Evolutionary conservation across 2,113 vertebrate genomes (phyloP).

Genomic region (Cyanistes caeruleus): DNA sequence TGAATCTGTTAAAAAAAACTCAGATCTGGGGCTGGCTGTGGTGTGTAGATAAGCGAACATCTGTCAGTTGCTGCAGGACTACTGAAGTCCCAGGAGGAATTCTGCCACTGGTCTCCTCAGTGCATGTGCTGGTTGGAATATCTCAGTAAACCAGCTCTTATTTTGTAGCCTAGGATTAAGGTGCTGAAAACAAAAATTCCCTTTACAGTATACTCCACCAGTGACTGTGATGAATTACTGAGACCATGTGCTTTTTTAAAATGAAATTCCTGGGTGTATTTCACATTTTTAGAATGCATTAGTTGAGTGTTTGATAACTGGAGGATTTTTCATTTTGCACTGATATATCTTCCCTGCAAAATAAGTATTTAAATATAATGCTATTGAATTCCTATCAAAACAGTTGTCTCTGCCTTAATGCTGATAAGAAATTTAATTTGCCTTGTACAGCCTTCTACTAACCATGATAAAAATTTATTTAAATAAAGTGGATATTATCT

Average conservation of each 20-base stretch:
- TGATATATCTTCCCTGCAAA: not conserved
- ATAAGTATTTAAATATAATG: not conserved
- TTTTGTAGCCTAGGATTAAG: not conserved
- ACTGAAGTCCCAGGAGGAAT: not conserved
- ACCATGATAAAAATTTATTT: not conserved
- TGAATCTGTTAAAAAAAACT: not conserved
- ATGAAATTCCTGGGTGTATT: not conserved
- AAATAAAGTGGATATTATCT: not conserved
- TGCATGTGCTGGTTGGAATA: not conserved
- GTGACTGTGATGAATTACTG: not conserved
- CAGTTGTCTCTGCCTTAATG: not conserved
- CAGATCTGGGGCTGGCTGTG: not conserved
- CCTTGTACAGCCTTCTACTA: not conserved
- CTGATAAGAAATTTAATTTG: not conserved
- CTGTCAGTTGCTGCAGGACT: not conserved
- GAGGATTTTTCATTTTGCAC: not conserved
- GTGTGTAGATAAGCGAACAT: not conserved
- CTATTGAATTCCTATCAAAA: slow-evolving; percentile 1
- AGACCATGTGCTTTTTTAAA: not conserved
- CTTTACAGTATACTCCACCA: not conserved
- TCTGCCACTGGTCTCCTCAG: not conserved
- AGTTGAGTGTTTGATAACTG: not conserved
- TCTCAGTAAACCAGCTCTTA: not conserved
- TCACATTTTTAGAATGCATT: not conserved
- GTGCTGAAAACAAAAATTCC: not conserved